Evolutionary conservation across 1,140 invertebrate species (phyloP), one percentile per base, ranked within the genome.

Genomic region (Scaptomyza graminum): DNA sequence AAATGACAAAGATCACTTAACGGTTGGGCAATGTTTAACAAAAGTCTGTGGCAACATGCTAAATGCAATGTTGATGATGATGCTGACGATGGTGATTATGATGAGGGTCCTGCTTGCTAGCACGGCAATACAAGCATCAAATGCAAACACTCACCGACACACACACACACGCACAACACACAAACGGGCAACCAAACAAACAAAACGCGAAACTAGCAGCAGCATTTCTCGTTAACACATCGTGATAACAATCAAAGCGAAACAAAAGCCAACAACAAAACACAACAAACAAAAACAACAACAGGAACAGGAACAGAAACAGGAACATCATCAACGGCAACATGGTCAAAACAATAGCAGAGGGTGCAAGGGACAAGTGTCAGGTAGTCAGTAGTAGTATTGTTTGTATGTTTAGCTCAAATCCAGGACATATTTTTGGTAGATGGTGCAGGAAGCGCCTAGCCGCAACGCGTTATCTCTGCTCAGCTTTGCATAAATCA

Each of bases 401-500:
- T 34, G 37, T 13, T n/a, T 9, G n/a, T 25, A n/a, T 9, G 5
- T 13, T 16, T n/a, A 3, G 5, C 25, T 11, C 22, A 44, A 25
- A 28, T 22, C 28, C 13, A n/a, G 34, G 18, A 25, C 50, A 34
- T 28, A 43, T 43, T 34, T 43, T 47, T 3, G 15, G 28, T 15
- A 6, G 16, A 22, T 47, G 28, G 12, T 37, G 56, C 47, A 52
- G 59, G 59, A 50, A 69, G 62, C 79, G 61, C 50, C 76, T 69
- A 74, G 56, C 72, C 80, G 67, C 81, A 76, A 64, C 64, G 81
- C 78, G 81, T 85, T 85, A 85, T 85, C 81, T 85, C 39, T 70
- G 74, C 67, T 62, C 64, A 76, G 81, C 77, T 85, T 85, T 85
- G 82, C 81, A 85, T 85, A 85, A 85, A 85, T 85, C 81, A 87